Evolutionary conservation across 2,797 vertebrate species (phyloP).

Genomic region (Eulemur rubriventer): DNA sequence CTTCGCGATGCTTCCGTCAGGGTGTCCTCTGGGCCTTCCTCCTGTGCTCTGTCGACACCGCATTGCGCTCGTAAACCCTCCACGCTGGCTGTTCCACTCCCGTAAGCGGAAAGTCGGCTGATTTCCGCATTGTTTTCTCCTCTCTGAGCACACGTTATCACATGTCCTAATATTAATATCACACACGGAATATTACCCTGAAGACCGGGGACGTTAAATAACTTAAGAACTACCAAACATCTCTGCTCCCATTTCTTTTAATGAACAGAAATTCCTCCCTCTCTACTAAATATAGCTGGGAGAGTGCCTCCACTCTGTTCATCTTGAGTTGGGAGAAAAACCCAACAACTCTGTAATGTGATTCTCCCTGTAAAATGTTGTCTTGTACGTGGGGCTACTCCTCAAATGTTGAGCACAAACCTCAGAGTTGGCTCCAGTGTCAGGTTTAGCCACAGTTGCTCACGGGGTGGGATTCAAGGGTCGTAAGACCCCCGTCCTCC

Average conservation of each 20-base stretch:
- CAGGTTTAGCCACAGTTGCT: not conserved
- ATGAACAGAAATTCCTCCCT: not conserved
- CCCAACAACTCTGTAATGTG: rapidly evolving
- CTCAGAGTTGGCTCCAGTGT: not conserved
- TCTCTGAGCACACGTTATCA: rapidly evolving
- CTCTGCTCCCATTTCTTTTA: not conserved
- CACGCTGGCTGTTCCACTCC: rapidly evolving
- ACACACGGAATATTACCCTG: not conserved
- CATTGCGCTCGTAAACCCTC: rapidly evolving
- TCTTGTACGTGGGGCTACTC: not conserved
- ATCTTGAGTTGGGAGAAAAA: not conserved
- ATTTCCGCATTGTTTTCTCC: not conserved
- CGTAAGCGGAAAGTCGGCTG: rapidly evolving
- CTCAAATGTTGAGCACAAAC: not conserved
- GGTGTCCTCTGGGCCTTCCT: too few relatives aligned
- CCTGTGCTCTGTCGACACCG: rapidly evolving
- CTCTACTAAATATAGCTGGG: not conserved
- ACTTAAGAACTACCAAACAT: not conserved
- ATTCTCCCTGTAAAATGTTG: not conserved
- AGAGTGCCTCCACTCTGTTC: not conserved
- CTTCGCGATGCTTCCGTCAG: not conserved
- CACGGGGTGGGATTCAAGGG: rapidly evolving
- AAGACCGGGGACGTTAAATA: not conserved
- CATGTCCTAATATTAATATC: too few relatives aligned
- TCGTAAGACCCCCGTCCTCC: not conserved